phyloP scores from a whole-genome alignment of 2,797 vertebrate species.

The Rhinoraja longicauda region DNA sequence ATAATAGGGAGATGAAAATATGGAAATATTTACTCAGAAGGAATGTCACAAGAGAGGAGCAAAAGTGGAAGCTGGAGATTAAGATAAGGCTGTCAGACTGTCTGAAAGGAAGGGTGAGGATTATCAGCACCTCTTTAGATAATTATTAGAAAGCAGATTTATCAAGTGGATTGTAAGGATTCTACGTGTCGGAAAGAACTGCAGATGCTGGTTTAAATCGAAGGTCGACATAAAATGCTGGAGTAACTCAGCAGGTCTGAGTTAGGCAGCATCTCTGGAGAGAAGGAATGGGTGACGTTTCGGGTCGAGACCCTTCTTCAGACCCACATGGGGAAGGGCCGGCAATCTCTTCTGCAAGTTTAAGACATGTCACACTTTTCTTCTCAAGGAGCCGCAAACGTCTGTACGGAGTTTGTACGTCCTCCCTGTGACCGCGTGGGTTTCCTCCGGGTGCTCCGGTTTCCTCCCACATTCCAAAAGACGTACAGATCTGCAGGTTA shows the following conservation, averaged over 20 bases:
- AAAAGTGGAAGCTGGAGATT: slow-evolving; percentile 7
- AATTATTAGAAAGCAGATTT: background rate
- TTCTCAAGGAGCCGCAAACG: too few species aligned
- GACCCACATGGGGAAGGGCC: background rate
- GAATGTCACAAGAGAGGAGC: background rate
- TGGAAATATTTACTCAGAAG: background rate
- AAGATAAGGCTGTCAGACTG: background rate
- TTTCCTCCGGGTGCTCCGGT: too few species aligned
- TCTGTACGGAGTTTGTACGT: too few species aligned
- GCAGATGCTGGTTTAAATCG: too few species aligned
- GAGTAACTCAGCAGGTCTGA: too few species aligned
- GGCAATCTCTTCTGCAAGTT: background rate
- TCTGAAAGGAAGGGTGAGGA: background rate
- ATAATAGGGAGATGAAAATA: slow-evolving; percentile 23
- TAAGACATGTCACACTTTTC: background rate
- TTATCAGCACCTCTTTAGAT: background rate
- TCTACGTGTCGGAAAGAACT: background rate
- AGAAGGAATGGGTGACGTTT: too few species aligned
- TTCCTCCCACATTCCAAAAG: too few species aligned
- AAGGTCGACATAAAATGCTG: too few species aligned
- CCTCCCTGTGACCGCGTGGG: too few species aligned
- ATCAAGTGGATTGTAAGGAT: background rate
- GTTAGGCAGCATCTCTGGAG: too few species aligned
- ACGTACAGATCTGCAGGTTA: too few species aligned
- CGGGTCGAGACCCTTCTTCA: too few species aligned